Conservation (phyloP, 2,113 vertebrate genomes). For the Trachemys scripta region DNA sequence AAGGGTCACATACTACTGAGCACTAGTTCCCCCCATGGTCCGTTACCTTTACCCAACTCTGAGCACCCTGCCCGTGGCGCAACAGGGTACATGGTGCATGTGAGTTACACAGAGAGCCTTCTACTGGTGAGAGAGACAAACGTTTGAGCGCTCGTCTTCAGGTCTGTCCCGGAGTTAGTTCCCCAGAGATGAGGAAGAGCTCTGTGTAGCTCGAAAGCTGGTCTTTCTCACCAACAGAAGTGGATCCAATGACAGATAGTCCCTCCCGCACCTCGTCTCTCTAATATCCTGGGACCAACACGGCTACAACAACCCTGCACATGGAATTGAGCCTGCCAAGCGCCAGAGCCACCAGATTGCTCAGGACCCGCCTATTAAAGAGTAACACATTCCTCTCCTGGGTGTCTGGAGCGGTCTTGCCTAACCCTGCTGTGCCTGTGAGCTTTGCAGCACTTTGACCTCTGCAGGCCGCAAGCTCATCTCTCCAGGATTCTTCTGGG, state of each 20-base stretch:
- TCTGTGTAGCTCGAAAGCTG: not conserved
- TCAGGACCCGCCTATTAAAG: fast-evolving
- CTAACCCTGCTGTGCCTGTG: not conserved
- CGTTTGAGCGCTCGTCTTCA: too few relatives aligned
- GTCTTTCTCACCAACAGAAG: not conserved
- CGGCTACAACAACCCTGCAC: not conserved
- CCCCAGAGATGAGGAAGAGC: too few relatives aligned
- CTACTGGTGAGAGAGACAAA: not conserved
- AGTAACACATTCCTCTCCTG: not conserved
- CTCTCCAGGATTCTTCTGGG: not conserved
- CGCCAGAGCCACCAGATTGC: not conserved
- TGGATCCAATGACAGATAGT: not conserved
- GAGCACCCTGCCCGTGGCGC: not conserved
- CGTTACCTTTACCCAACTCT: fast-evolving
- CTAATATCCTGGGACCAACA: not conserved
- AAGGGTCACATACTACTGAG: not conserved
- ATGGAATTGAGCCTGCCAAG: not conserved
- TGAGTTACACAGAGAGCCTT: not conserved
- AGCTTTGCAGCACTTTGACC: not conserved
- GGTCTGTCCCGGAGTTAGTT: too few relatives aligned
- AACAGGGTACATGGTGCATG: too few relatives aligned
- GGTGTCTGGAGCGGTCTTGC: not conserved
- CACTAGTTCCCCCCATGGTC: fast-evolving
- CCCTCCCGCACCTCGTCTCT: not conserved
- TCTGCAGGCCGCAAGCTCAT: not conserved